phyloP scores from a whole-genome alignment of 1,140 invertebrate species.

The Trissolcus basalis region DNA sequence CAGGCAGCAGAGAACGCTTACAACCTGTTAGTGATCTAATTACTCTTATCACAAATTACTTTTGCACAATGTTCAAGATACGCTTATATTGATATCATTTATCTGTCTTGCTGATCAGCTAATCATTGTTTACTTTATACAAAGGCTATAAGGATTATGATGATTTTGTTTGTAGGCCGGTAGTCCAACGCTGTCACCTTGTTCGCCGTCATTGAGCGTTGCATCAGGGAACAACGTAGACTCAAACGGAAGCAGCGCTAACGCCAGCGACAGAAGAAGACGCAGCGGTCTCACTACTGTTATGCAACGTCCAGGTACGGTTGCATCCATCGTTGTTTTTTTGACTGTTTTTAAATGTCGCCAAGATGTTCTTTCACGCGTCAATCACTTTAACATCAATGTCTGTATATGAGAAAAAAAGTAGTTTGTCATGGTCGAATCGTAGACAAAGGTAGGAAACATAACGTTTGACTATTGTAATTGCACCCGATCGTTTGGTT shows the following conservation, averaged over 20 bases:
- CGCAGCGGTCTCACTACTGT: conserved; percentile 88
- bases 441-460: conserved; percentile 23
- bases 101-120: too few relatives aligned
- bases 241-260: conserved; percentile 72
- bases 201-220: conserved; percentile 72
- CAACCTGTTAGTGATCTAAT: conserved; percentile 70
- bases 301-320: conserved; percentile 89
- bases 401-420: conserved; percentile 50
- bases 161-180: conserved; percentile 65
- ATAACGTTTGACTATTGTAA: conserved; percentile 29
- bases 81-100: too few relatives aligned
- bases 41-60: background rate
- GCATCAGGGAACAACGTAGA: conserved; percentile 68
- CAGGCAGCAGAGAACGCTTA: conserved; percentile 80
- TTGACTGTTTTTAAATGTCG: conserved; percentile 32
- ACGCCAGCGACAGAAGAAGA: conserved; percentile 79
- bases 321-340: background rate
- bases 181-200: conserved; percentile 76
- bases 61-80: too few relatives aligned
- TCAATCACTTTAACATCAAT: conserved; percentile 41
- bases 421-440: conserved; percentile 35
- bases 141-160: too few relatives aligned
- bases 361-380: conserved; percentile 22
- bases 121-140: too few relatives aligned
- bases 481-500: conserved; percentile 40